Conservation (phyloP, 2,888 invertebrate species). For the Caradrina kadenii region DNA sequence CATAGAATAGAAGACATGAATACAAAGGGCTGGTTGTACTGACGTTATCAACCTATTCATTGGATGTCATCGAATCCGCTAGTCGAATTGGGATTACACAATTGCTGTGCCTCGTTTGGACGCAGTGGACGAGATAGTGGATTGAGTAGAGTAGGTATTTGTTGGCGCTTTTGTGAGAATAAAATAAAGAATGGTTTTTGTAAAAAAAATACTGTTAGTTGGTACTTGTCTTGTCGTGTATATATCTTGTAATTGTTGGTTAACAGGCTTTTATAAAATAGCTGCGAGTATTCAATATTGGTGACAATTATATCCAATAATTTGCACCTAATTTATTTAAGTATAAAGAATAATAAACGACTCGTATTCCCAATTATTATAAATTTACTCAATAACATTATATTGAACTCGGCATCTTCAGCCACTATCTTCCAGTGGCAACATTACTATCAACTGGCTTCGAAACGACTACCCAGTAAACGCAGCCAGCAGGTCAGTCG, state of each 20-base stretch:
- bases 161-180: conserved; percentile 29
- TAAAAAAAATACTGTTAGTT: conserved; percentile 35
- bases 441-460: conserved; percentile 28
- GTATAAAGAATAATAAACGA: no score
- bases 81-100: conserved; percentile 72
- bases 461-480: conserved; percentile 45
- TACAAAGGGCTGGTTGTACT: conserved; percentile 64
- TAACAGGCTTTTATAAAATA: no score
- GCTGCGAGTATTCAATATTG: no score
- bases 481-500: conserved; percentile 68
- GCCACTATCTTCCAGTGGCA: conserved; percentile 41
- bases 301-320: no score
- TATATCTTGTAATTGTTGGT: conserved; percentile 19
- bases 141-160: conserved; percentile 47
- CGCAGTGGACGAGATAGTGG: conserved; percentile 47
- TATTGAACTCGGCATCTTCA: no score
- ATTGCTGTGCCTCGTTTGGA: conserved; percentile 69
- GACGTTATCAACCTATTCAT: conserved; percentile 71
- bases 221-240: conserved; percentile 15
- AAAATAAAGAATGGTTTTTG: conserved; percentile 35
- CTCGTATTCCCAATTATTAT: no score
- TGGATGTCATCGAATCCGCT: conserved; percentile 74
- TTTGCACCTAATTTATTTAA: no score
- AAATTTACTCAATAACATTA: no score
- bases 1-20: conserved; percentile 36